Evolutionary conservation across 1,140 invertebrate genomes (phyloP).

Genomic region (Asbolus verrucosus): DNA sequence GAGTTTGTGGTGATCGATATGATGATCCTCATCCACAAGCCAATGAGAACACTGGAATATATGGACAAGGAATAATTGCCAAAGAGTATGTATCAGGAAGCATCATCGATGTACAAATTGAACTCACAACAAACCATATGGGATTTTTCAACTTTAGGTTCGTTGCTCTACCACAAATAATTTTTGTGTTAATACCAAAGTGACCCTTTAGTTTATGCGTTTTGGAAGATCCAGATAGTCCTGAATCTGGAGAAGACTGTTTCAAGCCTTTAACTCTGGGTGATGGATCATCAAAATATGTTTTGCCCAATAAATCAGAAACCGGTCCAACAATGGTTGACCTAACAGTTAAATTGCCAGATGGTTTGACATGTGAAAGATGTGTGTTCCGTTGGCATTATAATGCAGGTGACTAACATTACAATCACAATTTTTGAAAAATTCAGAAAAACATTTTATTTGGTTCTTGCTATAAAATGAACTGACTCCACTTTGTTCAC

Average conservation of each 20-base stretch:
- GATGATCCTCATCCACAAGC: slow-evolving; percentile 66
- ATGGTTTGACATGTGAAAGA: slow-evolving; percentile 61
- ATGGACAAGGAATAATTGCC: slow-evolving; percentile 70
- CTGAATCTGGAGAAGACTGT: slow-evolving; percentile 73
- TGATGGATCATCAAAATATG: slow-evolving; percentile 63
- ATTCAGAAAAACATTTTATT: too few species aligned
- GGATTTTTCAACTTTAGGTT: slow-evolving; percentile 70
- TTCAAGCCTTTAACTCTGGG: slow-evolving; percentile 68
- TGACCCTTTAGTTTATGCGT: slow-evolving; percentile 68
- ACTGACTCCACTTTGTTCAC: too few species aligned
- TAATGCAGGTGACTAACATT: slow-evolving; percentile 59
- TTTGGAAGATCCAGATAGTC: slow-evolving; percentile 59
- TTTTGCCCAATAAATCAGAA: slow-evolving; percentile 57
- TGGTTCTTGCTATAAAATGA: too few species aligned
- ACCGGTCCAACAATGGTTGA: too few species aligned
- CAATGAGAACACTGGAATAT: slow-evolving; percentile 73
- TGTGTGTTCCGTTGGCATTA: slow-evolving; percentile 76
- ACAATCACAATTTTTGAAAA: neutral
- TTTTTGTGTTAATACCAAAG: neutral
- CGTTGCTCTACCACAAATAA: neutral
- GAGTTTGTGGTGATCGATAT: too few species aligned
- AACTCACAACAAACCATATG: slow-evolving; percentile 69
- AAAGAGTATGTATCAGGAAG: slow-evolving; percentile 61
- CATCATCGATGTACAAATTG: slow-evolving; percentile 63
- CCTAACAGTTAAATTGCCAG: slow-evolving; percentile 66